Conservation (phyloP, 2,797 vertebrate species). For the Cetoscarus ocellatus region DNA sequence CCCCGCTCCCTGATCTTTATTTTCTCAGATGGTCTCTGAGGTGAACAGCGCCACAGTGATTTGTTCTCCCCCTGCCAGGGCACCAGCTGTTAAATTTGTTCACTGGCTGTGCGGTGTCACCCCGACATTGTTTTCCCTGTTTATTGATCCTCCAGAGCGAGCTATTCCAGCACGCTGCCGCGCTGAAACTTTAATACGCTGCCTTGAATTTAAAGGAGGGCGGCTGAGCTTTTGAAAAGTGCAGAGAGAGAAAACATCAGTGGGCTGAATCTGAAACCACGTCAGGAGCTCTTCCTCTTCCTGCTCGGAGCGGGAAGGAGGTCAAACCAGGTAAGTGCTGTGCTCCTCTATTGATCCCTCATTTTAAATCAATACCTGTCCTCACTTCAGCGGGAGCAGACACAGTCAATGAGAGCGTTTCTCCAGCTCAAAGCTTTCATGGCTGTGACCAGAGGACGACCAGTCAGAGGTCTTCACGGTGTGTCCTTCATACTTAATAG, state of each 20-base stretch:
- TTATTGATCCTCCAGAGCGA: slow-evolving; percentile 54
- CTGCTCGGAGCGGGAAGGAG: background rate
- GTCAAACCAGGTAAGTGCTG: slow-evolving; percentile 41
- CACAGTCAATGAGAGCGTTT: too few relatives aligned
- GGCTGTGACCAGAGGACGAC: too few relatives aligned
- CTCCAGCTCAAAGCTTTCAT: too few relatives aligned
- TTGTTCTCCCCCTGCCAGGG: background rate
- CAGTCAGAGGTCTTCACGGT: too few relatives aligned
- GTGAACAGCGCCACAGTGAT: slow-evolving; percentile 18
- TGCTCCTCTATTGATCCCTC: slow-evolving; percentile 38
- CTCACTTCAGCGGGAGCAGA: slow-evolving; percentile 40
- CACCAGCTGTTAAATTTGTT: slow-evolving; percentile 34
- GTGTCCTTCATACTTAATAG: too few relatives aligned
- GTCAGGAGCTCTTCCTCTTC: slow-evolving; percentile 4
- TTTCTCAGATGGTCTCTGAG: background rate
- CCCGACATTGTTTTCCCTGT: slow-evolving; percentile 33
- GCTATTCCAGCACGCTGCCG: slow-evolving; percentile 19
- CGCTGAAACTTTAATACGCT: slow-evolving; percentile 44
- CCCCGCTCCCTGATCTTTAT: slow-evolving; percentile 15
- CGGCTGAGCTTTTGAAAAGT: slow-evolving; percentile 14
- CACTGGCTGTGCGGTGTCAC: slow-evolving; percentile 20
- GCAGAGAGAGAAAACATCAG: background rate
- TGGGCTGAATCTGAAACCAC: slow-evolving; percentile 5
- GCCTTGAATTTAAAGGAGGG: slow-evolving; percentile 33
- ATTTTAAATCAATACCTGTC: slow-evolving; percentile 26